A percentile compares a stretch with the other conserved stretches of the same genome.
phyloP scores from a whole-genome alignment of 2,113 vertebrate genomes.

The Chinchilla lanigera region DNA sequence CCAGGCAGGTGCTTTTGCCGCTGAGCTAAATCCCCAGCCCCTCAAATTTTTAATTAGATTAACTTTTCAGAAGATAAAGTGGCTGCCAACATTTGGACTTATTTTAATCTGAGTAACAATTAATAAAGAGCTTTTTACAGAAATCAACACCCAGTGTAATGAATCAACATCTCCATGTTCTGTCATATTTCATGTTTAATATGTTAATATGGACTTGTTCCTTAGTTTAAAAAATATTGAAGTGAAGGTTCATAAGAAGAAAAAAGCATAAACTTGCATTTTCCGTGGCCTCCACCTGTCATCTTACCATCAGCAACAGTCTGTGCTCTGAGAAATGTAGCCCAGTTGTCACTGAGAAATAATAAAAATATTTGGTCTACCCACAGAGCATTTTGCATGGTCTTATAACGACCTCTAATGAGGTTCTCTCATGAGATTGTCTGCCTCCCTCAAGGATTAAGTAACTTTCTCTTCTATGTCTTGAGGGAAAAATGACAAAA shows the following conservation, averaged over 20 bases:
- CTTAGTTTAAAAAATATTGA: constrained; percentile 49
- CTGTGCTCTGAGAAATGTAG: constrained; percentile 18
- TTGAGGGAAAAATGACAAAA: background rate
- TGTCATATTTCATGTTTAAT: constrained; percentile 59
- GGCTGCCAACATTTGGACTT: constrained; percentile 66
- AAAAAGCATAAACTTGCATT: constrained; percentile 1
- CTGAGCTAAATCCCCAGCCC: no score
- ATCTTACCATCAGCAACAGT: background rate
- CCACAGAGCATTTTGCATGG: background rate
- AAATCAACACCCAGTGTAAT: constrained; percentile 59
- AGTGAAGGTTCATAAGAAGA: background rate
- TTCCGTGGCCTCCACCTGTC: background rate
- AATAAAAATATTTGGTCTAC: constrained; percentile 1
- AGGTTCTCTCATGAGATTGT: background rate
- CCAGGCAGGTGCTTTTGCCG: no score
- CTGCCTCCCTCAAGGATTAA: background rate
- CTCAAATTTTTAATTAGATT: constrained; percentile 71
- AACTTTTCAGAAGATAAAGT: constrained; percentile 70
- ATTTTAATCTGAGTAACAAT: constrained; percentile 63
- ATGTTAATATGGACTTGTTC: constrained; percentile 67
- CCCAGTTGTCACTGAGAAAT: background rate
- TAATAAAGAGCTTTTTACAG: constrained; percentile 59
- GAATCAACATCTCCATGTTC: constrained; percentile 48
- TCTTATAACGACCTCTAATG: background rate
- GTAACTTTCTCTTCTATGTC: background rate